Evolutionary conservation across 23 tunicate genomes (phyloP).

Genomic region (Oikopleura vanhoeffeni): DNA sequence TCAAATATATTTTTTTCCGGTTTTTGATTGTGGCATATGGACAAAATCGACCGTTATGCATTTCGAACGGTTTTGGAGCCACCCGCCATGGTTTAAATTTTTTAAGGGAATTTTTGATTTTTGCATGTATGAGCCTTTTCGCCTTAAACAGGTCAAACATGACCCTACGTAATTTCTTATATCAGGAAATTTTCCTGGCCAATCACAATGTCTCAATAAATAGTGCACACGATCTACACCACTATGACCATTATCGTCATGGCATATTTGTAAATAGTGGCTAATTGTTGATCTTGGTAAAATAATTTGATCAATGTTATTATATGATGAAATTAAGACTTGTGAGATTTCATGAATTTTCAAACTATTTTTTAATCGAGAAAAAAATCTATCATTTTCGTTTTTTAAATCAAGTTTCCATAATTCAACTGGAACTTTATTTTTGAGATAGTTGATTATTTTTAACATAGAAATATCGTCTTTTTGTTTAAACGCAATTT

Average conservation of each 20-base stretch:
- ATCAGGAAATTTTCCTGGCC: neutral
- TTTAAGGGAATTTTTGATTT: neutral
- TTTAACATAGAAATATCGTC: neutral
- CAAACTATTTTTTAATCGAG: neutral
- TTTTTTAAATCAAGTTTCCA: neutral
- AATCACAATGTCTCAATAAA: neutral
- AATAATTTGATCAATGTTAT: neutral
- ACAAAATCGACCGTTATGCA: neutral
- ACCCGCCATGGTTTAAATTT: neutral
- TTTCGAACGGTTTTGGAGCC: neutral
- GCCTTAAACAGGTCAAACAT: neutral
- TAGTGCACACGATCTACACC: neutral
- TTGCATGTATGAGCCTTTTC: neutral
- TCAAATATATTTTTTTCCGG: neutral
- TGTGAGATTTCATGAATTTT: neutral
- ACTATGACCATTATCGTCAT: neutral
- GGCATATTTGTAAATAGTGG: neutral
- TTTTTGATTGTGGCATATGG: neutral
- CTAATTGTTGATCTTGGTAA: neutral
- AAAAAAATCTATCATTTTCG: neutral
- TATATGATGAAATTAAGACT: too few species aligned
- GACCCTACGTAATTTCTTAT: neutral
- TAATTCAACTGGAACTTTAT: neutral
- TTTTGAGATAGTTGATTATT: neutral
- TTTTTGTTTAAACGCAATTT: neutral